Evolutionary conservation across 2,113 vertebrate species (phyloP).

Genomic region (Bambusicola thoracicus): DNA sequence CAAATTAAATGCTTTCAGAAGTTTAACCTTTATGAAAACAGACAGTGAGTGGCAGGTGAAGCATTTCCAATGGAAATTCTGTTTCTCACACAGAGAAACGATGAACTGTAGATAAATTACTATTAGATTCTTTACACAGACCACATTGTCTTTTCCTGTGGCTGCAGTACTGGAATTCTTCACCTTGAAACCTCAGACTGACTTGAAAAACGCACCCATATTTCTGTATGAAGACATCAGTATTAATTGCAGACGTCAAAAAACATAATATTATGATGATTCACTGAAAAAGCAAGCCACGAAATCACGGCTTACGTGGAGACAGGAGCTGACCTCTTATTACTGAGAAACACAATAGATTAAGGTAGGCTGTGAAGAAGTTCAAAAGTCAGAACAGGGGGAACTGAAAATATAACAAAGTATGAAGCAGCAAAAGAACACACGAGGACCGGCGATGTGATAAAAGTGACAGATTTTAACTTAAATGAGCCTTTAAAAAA

Average conservation of each 20-base stretch:
- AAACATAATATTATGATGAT: neutral
- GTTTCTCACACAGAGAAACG: neutral
- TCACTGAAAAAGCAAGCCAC: neutral
- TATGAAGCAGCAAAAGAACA: neutral
- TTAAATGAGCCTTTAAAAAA: too few relatives aligned
- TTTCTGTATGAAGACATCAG: neutral
- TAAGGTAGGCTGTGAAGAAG: neutral
- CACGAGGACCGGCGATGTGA: neutral
- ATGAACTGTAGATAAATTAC: neutral
- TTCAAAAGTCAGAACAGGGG: neutral
- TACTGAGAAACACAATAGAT: neutral
- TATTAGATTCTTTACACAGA: neutral
- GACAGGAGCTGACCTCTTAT: neutral
- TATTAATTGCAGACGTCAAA: neutral
- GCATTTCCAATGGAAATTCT: neutral
- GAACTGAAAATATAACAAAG: neutral
- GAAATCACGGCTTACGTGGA: neutral
- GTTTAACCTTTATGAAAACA: neutral
- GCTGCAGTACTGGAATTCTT: neutral
- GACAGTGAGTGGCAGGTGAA: slow-evolving; percentile 5
- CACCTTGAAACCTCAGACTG: neutral
- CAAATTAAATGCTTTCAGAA: neutral
- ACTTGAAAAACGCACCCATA: neutral
- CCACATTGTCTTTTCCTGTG: neutral
- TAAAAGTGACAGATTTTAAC: neutral